phyloP scores from a whole-genome alignment of 2,113 vertebrate genomes.

The Pluvialis apricaria region DNA sequence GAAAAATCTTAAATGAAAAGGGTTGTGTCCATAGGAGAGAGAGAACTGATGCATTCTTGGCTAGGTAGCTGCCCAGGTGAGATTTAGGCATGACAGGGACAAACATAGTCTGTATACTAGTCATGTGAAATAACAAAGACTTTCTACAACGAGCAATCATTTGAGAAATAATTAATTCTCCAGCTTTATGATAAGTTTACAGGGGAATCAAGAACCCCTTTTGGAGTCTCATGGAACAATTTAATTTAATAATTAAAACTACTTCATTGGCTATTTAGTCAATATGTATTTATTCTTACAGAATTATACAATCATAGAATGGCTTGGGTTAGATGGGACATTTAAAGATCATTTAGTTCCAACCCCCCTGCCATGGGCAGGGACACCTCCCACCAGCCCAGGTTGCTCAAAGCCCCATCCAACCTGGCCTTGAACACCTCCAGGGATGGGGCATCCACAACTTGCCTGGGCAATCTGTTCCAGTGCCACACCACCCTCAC shows the following conservation, averaged over 20 bases:
- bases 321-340: background rate
- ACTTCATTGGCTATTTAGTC: background rate
- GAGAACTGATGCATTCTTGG: background rate
- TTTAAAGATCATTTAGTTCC: background rate
- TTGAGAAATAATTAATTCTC: background rate
- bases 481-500: background rate
- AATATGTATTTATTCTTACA: background rate
- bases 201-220: background rate
- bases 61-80: background rate
- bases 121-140: background rate
- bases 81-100: background rate
- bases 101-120: background rate
- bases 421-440: background rate
- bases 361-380: background rate
- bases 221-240: background rate
- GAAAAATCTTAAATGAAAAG: background rate
- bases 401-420: background rate
- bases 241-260: background rate
- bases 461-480: fast-evolving
- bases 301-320: background rate
- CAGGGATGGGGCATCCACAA: background rate
- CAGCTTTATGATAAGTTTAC: background rate
- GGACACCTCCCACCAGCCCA: background rate
- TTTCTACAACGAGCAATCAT: background rate
- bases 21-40: background rate